These are phyloP conservation scores for Indri indri DNA, from an alignment of 2,113 vertebrate species.

Conservation along the genomic window DNA sequence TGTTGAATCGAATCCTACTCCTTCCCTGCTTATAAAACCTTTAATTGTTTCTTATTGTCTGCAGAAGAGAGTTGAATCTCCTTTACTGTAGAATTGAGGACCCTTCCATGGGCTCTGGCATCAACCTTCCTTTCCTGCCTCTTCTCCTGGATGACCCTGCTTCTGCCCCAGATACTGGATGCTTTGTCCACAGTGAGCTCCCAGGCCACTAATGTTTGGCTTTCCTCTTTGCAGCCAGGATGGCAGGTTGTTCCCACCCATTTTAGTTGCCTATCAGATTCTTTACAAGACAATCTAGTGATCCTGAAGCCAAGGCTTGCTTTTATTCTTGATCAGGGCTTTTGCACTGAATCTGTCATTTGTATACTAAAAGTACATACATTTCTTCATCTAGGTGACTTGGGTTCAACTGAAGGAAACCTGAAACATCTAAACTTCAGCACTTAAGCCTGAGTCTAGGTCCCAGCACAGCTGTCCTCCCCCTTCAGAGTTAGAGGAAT, in stretches of 20 bases:
- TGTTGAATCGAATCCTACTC: not conserved
- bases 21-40: not conserved
- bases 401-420: not conserved
- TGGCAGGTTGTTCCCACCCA: not conserved
- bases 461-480: not conserved
- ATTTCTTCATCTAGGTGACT: not conserved
- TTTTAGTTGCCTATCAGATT: constrained; percentile 3
- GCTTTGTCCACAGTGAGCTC: not conserved
- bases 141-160: not conserved
- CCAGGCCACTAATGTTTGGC: not conserved
- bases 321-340: not conserved
- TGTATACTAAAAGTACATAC: not conserved
- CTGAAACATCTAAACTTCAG: not conserved
- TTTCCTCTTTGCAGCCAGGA: not conserved
- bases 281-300: not conserved
- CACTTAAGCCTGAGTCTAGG: not conserved
- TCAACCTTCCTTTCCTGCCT: not conserved
- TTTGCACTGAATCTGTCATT: not conserved
- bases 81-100: not conserved
- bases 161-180: not conserved
- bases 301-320: not conserved
- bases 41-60: not conserved
- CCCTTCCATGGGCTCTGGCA: not conserved
- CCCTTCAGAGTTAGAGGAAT: not conserved
- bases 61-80: not conserved